Conservation (phyloP, 1,140 invertebrate species). For the Aphaenogaster floridana region DNA sequence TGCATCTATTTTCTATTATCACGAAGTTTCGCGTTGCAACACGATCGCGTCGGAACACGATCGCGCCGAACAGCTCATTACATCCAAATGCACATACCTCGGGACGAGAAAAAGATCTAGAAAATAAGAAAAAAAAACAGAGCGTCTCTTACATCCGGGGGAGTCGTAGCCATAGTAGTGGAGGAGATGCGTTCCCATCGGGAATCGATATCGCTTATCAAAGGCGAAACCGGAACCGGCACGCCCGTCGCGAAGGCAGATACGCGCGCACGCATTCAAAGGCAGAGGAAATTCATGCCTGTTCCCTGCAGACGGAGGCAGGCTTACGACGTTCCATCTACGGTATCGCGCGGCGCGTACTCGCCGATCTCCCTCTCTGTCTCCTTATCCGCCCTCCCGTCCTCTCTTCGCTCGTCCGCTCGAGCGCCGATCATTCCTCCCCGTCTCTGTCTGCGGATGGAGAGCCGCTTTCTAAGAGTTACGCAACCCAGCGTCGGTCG, state of each 20-base stretch:
- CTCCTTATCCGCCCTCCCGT: constrained; percentile 54
- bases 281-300: constrained; percentile 68
- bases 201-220: constrained; percentile 77
- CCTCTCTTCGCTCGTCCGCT: constrained; percentile 47
- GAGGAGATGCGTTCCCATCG: constrained; percentile 68
- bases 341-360: constrained; percentile 59
- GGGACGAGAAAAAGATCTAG: constrained; percentile 41
- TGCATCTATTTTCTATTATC: constrained; percentile 31
- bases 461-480: constrained; percentile 82
- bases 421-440: constrained; percentile 53
- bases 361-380: constrained; percentile 30
- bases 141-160: constrained; percentile 66
- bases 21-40: not conserved
- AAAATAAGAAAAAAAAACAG: constrained; percentile 25
- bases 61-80: constrained; percentile 50
- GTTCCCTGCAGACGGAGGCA: constrained; percentile 61
- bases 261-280: constrained; percentile 66
- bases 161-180: constrained; percentile 66
- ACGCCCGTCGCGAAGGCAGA: constrained; percentile 58
- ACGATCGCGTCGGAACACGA: not conserved
- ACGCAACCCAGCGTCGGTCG: constrained; percentile 77
- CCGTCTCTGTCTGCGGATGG: constrained; percentile 49
- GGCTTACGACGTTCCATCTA: constrained; percentile 71
- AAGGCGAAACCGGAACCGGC: constrained; percentile 73
- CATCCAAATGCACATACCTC: constrained; percentile 54